Conservation (phyloP, 2,113 vertebrate species). For the Periophthalmus modestus region DNA sequence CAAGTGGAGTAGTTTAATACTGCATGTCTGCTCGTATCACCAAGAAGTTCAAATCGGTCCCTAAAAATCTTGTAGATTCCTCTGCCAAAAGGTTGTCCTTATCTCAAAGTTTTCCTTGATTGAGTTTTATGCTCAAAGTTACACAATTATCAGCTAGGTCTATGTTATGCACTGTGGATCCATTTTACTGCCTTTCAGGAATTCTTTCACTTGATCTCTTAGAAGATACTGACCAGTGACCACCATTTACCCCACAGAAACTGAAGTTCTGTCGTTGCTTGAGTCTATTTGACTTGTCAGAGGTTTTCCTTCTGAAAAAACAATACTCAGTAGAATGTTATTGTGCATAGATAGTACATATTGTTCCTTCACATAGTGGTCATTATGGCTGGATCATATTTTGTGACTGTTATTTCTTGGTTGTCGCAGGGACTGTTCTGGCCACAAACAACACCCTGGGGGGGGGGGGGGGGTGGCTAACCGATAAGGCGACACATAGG, state of each 20-base stretch:
- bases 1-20: conserved; percentile 68
- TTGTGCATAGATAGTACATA: too few relatives aligned
- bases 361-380: too few relatives aligned
- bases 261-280: too few relatives aligned
- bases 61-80: conserved; percentile 36
- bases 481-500: conserved; percentile 4
- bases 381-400: neutral
- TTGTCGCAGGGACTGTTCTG: neutral
- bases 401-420: neutral
- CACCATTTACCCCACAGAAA: too few relatives aligned
- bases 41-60: conserved; percentile 43
- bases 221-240: too few relatives aligned
- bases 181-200: too few relatives aligned
- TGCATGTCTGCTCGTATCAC: conserved; percentile 50
- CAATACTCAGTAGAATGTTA: too few relatives aligned
- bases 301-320: too few relatives aligned
- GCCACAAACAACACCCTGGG: neutral
- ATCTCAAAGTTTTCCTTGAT: neutral
- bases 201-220: too few relatives aligned
- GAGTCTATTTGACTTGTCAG: too few relatives aligned
- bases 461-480: neutral
- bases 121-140: neutral
- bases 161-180: too few relatives aligned
- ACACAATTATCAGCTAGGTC: neutral
- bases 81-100: neutral